A percentile compares a stretch with the other conserved stretches of the same genome.
Conservation (phyloP, 2,797 vertebrate genomes). For the Enteromius argenteus region DNA sequence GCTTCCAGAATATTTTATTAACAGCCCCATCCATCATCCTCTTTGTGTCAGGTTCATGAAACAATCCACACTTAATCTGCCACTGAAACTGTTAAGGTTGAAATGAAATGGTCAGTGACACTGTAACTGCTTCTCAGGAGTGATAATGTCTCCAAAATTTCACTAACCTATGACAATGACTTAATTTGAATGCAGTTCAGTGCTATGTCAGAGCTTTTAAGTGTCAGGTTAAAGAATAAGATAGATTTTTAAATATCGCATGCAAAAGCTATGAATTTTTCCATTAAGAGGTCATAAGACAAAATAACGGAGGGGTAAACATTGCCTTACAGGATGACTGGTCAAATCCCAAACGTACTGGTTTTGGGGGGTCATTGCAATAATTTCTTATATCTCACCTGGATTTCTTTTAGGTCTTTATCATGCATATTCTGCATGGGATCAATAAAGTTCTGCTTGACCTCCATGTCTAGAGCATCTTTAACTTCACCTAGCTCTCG, state of each 20-base stretch:
- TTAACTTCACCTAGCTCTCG: slow-evolving; percentile 95
- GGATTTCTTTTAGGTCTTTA: slow-evolving; percentile 97
- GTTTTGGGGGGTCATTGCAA: background rate
- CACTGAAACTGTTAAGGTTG: background rate
- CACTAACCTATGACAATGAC: background rate
- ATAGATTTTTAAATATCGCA: background rate
- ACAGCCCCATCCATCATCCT: too few relatives aligned
- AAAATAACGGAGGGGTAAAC: background rate
- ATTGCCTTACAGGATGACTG: background rate
- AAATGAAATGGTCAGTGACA: background rate
- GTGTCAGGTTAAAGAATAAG: background rate
- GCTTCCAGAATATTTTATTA: background rate
- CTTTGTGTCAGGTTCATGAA: background rate
- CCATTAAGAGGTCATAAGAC: background rate
- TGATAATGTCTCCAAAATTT: background rate
- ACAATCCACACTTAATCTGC: background rate
- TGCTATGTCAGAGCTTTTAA: background rate
- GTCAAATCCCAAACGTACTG: background rate
- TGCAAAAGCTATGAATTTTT: background rate
- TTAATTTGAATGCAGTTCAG: background rate
- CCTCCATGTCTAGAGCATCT: slow-evolving; percentile 96
- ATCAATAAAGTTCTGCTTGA: slow-evolving; percentile 98
- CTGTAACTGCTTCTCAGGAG: background rate
- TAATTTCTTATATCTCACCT: slow-evolving; percentile 75
- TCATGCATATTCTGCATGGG: slow-evolving; percentile 96